phyloP scores from a whole-genome alignment of 2,797 vertebrate genomes.

The Brotogeris chrysoptera region DNA sequence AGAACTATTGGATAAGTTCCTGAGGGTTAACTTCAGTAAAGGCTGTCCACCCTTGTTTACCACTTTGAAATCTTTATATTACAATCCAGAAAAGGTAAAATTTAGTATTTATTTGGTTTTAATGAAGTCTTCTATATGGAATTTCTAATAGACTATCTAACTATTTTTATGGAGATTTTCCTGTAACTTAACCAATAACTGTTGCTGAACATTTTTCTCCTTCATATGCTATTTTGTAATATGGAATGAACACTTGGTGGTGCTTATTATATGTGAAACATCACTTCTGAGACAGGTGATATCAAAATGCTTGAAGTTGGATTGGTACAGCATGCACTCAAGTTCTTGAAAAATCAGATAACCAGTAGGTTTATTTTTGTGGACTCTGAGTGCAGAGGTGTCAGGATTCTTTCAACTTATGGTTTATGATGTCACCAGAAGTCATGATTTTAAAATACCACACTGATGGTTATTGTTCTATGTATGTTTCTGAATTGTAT shows the following conservation, averaged over 20 bases:
- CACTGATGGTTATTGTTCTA: neutral
- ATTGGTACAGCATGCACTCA: neutral
- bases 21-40: conserved; percentile 83
- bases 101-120: conserved; percentile 68
- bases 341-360: neutral
- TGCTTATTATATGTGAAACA: neutral
- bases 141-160: neutral
- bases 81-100: conserved; percentile 82
- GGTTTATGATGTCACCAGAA: conserved; percentile 71
- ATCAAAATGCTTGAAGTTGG: neutral
- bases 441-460: neutral
- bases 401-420: conserved; percentile 35
- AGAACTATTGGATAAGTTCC: conserved; percentile 81
- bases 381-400: neutral
- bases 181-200: neutral
- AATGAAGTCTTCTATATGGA: conserved; percentile 24
- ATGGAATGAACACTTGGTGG: neutral
- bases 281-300: neutral
- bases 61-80: conserved; percentile 83
- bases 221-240: neutral
- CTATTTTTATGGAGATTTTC: neutral
- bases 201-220: conserved; percentile 4
- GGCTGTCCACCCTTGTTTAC: conserved; percentile 82
- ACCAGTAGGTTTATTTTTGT: neutral
- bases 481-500: neutral